phyloP scores from a whole-genome alignment of 1,140 invertebrate species.

The Aphelenchoides fujianensis region DNA sequence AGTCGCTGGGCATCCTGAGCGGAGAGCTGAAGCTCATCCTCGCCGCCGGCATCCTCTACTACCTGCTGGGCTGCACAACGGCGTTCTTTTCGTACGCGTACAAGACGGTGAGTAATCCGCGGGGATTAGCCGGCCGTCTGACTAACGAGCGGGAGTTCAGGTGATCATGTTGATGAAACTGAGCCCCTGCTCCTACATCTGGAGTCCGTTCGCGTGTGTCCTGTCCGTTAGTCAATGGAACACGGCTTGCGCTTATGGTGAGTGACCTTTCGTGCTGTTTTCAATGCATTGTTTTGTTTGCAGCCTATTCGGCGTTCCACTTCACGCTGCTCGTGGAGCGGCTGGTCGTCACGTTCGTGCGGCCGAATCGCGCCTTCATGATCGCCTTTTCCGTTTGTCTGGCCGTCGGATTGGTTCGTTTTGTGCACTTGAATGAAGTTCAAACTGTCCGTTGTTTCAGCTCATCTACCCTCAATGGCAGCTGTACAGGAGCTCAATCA shows the following conservation, averaged over 20 bases:
- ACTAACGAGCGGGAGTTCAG: neutral
- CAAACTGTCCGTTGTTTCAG: neutral
- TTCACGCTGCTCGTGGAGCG: neutral
- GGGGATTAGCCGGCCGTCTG: neutral
- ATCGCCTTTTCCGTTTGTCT: neutral
- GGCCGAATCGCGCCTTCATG: neutral
- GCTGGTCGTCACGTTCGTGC: neutral
- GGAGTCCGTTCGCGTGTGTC: neutral
- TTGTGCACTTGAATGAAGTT: neutral
- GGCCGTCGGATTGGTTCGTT: neutral
- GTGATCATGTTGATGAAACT: neutral
- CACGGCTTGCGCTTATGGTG: neutral
- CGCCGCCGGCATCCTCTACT: neutral
- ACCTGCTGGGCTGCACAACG: neutral
- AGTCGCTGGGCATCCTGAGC: neutral
- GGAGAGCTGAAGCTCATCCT: neutral
- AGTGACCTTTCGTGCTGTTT: neutral
- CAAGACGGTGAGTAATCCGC: neutral
- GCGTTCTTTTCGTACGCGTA: neutral
- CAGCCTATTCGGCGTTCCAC: neutral
- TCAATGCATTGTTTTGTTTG: neutral
- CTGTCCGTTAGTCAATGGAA: neutral
- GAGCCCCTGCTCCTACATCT: too few species aligned
- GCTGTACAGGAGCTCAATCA: neutral
- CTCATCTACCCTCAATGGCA: neutral